Percentiles rank a stretch among this genome's conserved stretches.
Conservation (phyloP, 2,888 invertebrate genomes). For the Yponomeuta sedellus region DNA sequence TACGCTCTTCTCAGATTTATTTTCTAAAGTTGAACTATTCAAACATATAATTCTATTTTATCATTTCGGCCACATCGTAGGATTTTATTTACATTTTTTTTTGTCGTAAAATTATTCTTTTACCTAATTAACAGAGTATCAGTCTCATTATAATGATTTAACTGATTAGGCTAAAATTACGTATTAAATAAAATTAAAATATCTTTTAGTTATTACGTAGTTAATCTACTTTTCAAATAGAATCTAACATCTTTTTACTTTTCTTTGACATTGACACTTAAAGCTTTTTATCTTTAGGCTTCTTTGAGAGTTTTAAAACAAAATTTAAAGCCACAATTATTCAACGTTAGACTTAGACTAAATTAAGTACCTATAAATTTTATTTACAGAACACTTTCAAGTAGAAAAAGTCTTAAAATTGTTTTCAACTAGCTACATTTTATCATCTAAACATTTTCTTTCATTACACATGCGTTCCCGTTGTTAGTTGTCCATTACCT, state of each 20-base stretch:
- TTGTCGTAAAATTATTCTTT: neutral
- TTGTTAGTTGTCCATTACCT: constrained; percentile 47
- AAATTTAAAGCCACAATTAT: constrained; percentile 6
- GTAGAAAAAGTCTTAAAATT: constrained; percentile 10
- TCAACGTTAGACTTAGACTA: neutral
- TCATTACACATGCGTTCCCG: constrained; percentile 56
- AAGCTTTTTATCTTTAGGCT: constrained; percentile 66
- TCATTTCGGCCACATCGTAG: neutral
- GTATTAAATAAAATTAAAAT: neutral
- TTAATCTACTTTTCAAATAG: constrained; percentile 18
- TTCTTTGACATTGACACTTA: constrained; percentile 67
- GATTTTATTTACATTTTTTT: neutral
- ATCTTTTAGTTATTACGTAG: neutral
- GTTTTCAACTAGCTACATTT: constrained; percentile 13
- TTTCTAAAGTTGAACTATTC: neutral
- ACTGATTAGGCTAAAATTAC: constrained; percentile 16
- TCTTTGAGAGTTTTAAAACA: constrained; percentile 21
- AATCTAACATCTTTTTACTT: constrained; percentile 25
- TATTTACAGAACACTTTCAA: neutral
- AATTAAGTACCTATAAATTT: neutral
- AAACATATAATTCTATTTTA: neutral
- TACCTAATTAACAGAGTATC: constrained; percentile 4
- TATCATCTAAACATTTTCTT: constrained; percentile 13
- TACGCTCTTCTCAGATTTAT: too few species aligned
- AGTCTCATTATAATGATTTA: constrained; percentile 15